A percentile compares a stretch with the other conserved stretches of the same genome.
These are phyloP conservation scores for Trichacis sp. DNA, from an alignment of 2,888 invertebrate species.

Conservation along the genomic window DNA sequence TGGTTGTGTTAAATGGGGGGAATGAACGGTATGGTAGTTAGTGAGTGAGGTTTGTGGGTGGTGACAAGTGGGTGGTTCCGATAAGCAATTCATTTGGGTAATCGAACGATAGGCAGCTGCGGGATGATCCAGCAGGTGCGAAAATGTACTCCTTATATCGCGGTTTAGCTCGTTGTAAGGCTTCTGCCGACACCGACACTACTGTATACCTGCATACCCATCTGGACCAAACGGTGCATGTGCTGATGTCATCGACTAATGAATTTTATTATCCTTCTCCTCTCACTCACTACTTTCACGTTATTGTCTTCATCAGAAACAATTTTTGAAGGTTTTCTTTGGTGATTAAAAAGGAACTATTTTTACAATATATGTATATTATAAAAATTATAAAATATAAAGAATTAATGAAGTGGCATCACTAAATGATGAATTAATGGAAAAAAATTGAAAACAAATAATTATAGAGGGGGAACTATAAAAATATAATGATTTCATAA, in stretches of 20 bases:
- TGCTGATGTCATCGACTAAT: background rate
- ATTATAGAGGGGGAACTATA: no score
- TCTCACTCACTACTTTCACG: no score
- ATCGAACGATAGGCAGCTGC: constrained; percentile 56
- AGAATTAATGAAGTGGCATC: no score
- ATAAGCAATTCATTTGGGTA: constrained; percentile 53
- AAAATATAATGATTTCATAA: no score
- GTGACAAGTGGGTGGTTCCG: constrained; percentile 41
- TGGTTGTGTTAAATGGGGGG: background rate
- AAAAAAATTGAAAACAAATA: no score
- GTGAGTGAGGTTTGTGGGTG: background rate
- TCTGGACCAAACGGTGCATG: constrained; percentile 30
- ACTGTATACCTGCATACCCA: background rate
- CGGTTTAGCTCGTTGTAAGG: constrained; percentile 51
- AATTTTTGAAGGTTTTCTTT: no score
- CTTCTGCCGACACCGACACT: constrained; percentile 29
- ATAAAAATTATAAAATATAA: no score
- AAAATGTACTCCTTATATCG: constrained; percentile 56
- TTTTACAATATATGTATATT: no score
- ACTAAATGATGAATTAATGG: no score
- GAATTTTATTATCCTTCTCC: no score
- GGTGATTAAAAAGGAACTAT: no score
- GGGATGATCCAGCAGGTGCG: constrained; percentile 60
- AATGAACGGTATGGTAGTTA: constrained; percentile 13
- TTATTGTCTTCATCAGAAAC: no score